phyloP scores from a whole-genome alignment of 2,113 vertebrate genomes.

The Collichthys lucidus region DNA sequence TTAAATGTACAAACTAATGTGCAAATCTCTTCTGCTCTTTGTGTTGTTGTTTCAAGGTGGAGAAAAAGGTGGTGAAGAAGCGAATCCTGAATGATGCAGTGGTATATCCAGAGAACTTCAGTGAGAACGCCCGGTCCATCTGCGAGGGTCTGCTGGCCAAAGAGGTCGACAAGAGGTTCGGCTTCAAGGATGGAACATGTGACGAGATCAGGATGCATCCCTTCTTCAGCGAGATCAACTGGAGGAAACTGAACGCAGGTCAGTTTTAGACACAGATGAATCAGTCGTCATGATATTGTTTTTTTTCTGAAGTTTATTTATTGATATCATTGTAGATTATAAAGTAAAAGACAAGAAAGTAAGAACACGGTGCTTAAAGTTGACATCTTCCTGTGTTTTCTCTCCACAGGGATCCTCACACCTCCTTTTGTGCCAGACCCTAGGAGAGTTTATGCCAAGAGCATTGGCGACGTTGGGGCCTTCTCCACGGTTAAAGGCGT shows the following conservation, averaged over 20 bases:
- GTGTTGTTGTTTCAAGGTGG: conserved; percentile 74
- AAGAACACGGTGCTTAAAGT: neutral
- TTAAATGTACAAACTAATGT: neutral
- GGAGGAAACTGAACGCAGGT: conserved; percentile 89
- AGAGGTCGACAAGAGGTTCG: conserved; percentile 85
- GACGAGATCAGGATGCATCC: conserved; percentile 80
- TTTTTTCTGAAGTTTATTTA: too few species aligned
- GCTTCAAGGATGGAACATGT: conserved; percentile 84
- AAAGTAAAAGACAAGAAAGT: neutral
- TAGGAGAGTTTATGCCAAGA: conserved; percentile 90
- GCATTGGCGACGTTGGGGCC: conserved; percentile 87
- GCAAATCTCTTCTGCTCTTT: neutral
- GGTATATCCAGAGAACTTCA: conserved; percentile 84
- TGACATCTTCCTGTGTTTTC: neutral
- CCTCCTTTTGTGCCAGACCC: conserved; percentile 91
- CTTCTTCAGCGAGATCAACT: conserved; percentile 86
- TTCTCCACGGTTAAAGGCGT: conserved; percentile 90
- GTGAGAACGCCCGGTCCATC: conserved; percentile 81
- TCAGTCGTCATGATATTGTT: too few species aligned
- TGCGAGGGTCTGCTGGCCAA: conserved; percentile 86
- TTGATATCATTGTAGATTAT: neutral
- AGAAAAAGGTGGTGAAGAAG: conserved; percentile 87
- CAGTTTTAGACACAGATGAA: neutral
- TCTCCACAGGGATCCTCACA: conserved; percentile 81
- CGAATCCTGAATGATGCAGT: conserved; percentile 84